Base-by-base conservation (phyloP, 2,797 vertebrate species). In the Distichodus sexfasciatus region DNA sequence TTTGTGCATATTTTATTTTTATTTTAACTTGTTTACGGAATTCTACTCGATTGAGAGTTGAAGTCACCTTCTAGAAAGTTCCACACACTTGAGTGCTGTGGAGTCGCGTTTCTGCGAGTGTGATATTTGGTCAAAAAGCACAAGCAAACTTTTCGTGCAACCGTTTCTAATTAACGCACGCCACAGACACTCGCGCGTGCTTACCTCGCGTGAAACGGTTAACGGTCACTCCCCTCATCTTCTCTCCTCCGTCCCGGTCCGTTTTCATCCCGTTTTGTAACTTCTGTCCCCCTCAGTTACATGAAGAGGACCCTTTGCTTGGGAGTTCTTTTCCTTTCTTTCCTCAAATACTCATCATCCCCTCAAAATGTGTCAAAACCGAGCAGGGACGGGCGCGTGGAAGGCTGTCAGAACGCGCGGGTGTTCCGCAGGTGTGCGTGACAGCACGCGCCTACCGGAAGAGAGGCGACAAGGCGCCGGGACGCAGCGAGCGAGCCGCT, bases 121-220 rank as follows among this genome's bases (percentile, higher is more conserved):
- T n/a, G n/a, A n/a, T n/a, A n/a, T n/a, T n/a, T n/a, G n/a, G n/a
- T n/a, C n/a, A n/a, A n/a, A n/a, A n/a, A n/a, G n/a, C 29, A 41
- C 23, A 1, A 33, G 24, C 51, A 28, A 72, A 54, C 48, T 44
- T 4, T 35, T 7, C 2, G n/a, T 43, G 46, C 48, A n/a, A n/a
- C n/a, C n/a, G n/a, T 28, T 9, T 60, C 0, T 38, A 57, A 48
- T n/a, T n/a, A n/a, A n/a, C n/a, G n/a, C n/a, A n/a, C n/a, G n/a
- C n/a, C n/a, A n/a, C n/a, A n/a, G n/a, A n/a, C n/a, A 2, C 1
- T 9, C 1, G 47, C 24, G 10, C 0, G 19, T 7, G 19, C 80
- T 75, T 87, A 91, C 89, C 88, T 84, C 51, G 36, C 0, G 78
- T 72, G 8, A 85, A 82, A 5, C 11, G 68, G 15, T 84, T 82